Evolutionary conservation across 2,888 invertebrate genomes (phyloP), one percentile per base, ranked within the genome.

Genomic region (Gandaritis pyraliata): DNA sequence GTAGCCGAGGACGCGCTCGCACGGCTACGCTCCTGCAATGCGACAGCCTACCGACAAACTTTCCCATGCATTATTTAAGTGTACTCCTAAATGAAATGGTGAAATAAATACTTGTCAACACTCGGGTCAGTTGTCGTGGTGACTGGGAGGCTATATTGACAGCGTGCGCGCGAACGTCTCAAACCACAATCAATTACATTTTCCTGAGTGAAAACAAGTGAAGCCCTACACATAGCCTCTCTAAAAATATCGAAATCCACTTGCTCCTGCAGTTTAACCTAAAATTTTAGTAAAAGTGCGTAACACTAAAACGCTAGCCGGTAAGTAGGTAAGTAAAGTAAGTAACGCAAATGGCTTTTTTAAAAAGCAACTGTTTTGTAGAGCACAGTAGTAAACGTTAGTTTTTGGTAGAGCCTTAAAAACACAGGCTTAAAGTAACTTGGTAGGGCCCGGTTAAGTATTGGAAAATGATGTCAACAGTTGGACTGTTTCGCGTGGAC

Each of bases 21-120:
- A 62, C 51, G 64, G 61, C 63, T 57, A 66, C 69, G 77, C 77
- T 82, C 80, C 90, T 90, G 90, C 90, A 90, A 82, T 90, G 90
- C 90, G 90, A 83, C 90, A 89, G 75, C 79, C 66, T 65, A 60
- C 56, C 54, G 62, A 63, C 46, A 62, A 64, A 66, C 43, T 66
- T 68, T 65, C 38, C 54, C 65, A 58, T 67, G 61, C 61, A 65
- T 65, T 66, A 57, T 63, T 64, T 64, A 61, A 68, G 58, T 59
- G 52, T 59, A 3, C 56, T 59, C 46, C 55, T 59, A 53, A 66
- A 58, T 59, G 49, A 54, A 43, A 47, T 29, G 38, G 48, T 30
- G 51, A 11, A 53, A 61, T 52, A 49, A 58, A 38, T 47, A 36
- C 36, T 30, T 23, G 30, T 38, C 39, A 49, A 51, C 58, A 45